Base-by-base conservation (phyloP, 2,888 invertebrate genomes). In the Steromphala cineraria region DNA sequence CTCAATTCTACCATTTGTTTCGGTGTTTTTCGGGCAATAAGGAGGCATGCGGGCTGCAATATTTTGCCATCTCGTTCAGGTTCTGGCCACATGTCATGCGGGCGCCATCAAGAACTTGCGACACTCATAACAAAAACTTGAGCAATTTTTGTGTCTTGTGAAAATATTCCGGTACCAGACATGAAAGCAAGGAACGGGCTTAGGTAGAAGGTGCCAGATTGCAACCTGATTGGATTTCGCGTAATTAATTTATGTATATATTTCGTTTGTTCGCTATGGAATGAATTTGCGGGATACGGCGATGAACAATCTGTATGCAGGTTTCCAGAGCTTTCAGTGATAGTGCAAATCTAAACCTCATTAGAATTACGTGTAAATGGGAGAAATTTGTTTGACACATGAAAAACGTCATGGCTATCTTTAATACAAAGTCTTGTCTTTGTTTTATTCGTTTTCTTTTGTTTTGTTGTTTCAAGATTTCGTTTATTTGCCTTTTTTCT, bases 221-320 rank as follows among this genome's bases (percentile, higher is more conserved):
- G 62, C 62, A 17, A 28, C 24, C 28, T 62, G 62, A 62, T 62
- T 62, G 62, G 62, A 62, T 62, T 62, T 62, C 62, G 62, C 17
- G 24, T 62, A 62, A 62, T 62, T 62, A 62, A 62, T 62, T 62
- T 62, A 62, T 62, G 62, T 62, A 62, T 62, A 62, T 62, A 62
- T 62, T 24, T 62, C 62, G 28, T 62, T 62, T 62, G 62, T 62
- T 62, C 62, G 15, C 3, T 1, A 62, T 62, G 28, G 15, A 62
- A 62, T 62, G 24, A 62, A 62, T 62, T 62, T 15, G 62, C 28
- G 62, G 13, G 28, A 28, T 21, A 62, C 28, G 24, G 28, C 24
- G 28, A 62, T 62, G 28, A 28, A 62, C n/a, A 62, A 24, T 24
- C 28, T 24, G 21, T 28, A 62, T 62, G 62, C 62, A 62, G 62